Evolutionary conservation across 2,113 vertebrate species (phyloP).

Genomic region (Ailuropoda melanoleuca): DNA sequence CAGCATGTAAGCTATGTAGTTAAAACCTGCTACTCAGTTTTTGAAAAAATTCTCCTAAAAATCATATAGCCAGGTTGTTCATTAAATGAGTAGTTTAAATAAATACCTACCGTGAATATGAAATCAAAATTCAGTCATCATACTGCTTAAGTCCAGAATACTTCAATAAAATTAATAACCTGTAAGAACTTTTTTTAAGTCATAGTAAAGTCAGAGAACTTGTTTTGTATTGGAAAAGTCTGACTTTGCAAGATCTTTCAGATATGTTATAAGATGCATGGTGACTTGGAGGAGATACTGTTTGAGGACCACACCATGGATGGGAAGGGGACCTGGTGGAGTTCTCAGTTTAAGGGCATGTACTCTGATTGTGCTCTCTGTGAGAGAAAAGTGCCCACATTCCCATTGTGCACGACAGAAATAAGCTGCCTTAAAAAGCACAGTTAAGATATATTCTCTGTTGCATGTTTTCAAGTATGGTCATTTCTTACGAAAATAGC

Average conservation of each 20-base stretch:
- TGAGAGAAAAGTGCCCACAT: not conserved
- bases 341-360: not conserved
- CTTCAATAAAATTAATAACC: constrained; percentile 6
- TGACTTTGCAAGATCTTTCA: not conserved
- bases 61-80: not conserved
- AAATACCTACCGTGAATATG: not conserved
- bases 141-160: constrained; percentile 17
- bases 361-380: not conserved
- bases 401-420: not conserved
- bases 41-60: not conserved
- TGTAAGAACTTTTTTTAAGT: not conserved
- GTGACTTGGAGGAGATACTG: not conserved
- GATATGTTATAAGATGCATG: not conserved
- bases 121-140: constrained; percentile 6
- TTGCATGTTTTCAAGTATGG: not conserved
- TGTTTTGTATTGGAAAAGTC: constrained; percentile 8
- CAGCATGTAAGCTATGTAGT: not conserved
- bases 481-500: constrained; percentile 24
- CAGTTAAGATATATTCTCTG: not conserved
- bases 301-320: not conserved
- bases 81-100: not conserved
- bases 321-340: not conserved
- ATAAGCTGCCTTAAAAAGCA: not conserved
- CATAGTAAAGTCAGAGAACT: not conserved
- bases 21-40: not conserved